Evolutionary conservation across 2,797 vertebrate species (phyloP).

Genomic region (Oreochromis mossambicus): DNA sequence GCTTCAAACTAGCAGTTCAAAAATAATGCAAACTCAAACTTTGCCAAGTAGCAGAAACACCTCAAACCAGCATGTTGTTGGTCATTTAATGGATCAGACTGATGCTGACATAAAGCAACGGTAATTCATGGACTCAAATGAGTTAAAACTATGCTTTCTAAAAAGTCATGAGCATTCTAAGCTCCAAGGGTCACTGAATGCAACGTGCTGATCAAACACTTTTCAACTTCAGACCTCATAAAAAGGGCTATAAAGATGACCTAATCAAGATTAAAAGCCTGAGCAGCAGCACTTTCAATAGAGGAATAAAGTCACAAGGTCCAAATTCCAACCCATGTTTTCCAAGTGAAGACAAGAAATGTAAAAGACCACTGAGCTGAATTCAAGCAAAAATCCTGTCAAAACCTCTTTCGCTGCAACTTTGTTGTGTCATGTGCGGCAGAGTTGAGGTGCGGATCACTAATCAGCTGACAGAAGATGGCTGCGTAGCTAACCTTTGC

Average conservation of each 20-base stretch:
- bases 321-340: conserved; percentile 14
- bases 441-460: background rate
- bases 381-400: background rate
- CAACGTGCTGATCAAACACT: conserved; percentile 31
- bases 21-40: background rate
- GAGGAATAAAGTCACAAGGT: conserved; percentile 23
- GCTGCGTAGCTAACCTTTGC: conserved; percentile 56
- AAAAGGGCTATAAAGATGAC: conserved; percentile 25
- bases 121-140: conserved; percentile 1
- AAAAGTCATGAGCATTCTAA: background rate
- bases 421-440: background rate
- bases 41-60: background rate
- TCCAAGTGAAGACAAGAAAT: background rate
- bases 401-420: background rate
- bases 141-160: background rate
- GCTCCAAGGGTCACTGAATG: conserved; percentile 22
- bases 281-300: background rate
- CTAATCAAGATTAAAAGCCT: background rate
- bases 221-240: conserved; percentile 10
- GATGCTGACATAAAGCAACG: background rate
- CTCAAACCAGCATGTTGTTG: background rate
- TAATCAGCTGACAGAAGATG: conserved; percentile 38
- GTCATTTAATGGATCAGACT: background rate
- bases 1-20: background rate
- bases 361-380: background rate